These are phyloP conservation scores for Penelope pileata DNA, from an alignment of 2,113 vertebrate genomes.

Conservation along the genomic window DNA sequence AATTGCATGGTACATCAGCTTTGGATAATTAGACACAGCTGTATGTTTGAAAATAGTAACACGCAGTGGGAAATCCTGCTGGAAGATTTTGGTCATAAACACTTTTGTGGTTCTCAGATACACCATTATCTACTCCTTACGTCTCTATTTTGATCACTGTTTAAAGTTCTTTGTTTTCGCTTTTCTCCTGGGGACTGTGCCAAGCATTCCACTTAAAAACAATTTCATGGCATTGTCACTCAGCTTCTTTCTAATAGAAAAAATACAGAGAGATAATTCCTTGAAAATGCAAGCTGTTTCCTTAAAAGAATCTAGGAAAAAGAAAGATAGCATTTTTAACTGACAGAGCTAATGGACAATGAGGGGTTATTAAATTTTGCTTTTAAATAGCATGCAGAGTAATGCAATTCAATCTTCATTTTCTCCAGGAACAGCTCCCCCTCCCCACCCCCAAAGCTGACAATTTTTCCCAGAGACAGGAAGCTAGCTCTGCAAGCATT, in stretches of 20 bases:
- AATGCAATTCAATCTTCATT: background rate
- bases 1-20: background rate
- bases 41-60: background rate
- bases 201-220: background rate
- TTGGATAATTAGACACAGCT: conserved; percentile 12
- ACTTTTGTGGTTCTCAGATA: background rate
- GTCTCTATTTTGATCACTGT: background rate
- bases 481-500: background rate
- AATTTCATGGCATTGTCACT: background rate
- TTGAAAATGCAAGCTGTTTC: background rate
- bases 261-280: background rate
- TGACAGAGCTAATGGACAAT: background rate
- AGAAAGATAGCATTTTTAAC: background rate
- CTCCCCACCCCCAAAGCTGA: background rate
- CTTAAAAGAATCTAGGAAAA: background rate
- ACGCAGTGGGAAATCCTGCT: background rate
- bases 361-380: background rate
- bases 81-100: background rate
- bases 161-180: background rate
- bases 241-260: background rate
- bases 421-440: background rate
- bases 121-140: background rate
- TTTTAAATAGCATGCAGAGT: background rate
- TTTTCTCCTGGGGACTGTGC: background rate
- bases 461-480: background rate